phyloP scores from a whole-genome alignment of 2,888 invertebrate genomes.

The Pollenia angustigena region DNA sequence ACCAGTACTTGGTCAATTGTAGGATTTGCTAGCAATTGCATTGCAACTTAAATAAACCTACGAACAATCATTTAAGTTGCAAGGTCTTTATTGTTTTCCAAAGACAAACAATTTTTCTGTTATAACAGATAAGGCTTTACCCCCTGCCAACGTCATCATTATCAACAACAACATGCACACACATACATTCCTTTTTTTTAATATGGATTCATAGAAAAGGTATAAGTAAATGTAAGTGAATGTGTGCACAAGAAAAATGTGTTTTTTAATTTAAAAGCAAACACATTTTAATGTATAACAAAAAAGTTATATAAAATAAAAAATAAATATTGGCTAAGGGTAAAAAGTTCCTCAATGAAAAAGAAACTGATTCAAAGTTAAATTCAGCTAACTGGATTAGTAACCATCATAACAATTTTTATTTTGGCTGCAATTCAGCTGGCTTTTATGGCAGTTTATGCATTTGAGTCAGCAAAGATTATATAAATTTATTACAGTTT shows the following conservation, averaged over 20 bases:
- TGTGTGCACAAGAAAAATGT: conserved; percentile 79
- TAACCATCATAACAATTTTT: no score
- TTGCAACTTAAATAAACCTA: conserved; percentile 4
- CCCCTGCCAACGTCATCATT: conserved; percentile 49
- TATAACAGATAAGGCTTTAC: conserved; percentile 66
- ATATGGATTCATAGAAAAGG: conserved; percentile 6
- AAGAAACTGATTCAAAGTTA: background rate
- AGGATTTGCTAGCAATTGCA: conserved; percentile 49
- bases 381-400: no score
- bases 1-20: background rate
- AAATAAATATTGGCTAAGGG: conserved; percentile 34
- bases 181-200: conserved; percentile 11
- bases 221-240: conserved; percentile 21
- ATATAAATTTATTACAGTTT: no score
- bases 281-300: conserved; percentile 77
- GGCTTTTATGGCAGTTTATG: no score
- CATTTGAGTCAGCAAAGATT: no score
- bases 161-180: conserved; percentile 42
- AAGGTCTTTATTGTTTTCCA: conserved; percentile 69
- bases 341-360: background rate
- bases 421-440: no score
- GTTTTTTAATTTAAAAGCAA: conserved; percentile 83
- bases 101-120: conserved; percentile 71
- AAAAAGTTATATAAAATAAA: conserved; percentile 13
- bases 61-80: conserved; percentile 51